Evolutionary conservation across 2,888 invertebrate species (phyloP), one percentile per base, ranked within the genome.

Genomic region (Empis stercorea): DNA sequence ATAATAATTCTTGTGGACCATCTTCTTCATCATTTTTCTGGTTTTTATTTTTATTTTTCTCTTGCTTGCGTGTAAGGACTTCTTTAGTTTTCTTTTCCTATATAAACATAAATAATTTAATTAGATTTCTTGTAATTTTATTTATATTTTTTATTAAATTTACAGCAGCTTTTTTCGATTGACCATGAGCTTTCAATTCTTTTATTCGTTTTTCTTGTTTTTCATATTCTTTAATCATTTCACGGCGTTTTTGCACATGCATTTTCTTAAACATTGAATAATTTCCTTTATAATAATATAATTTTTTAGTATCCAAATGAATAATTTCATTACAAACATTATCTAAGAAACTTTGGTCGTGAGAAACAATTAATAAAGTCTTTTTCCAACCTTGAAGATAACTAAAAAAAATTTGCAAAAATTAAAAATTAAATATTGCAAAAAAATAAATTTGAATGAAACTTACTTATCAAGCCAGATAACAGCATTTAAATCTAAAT

Each of bases 281-380:
- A 69, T 96, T 96, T 52, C 99, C 99, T 71, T 93, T 91, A 68
- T 99, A 99, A 66, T 99, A 97, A 64, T 81, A 85, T 45, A 99
- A 71, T 65, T 96, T 96, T 60, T 89, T 87, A 57, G 83, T 84
- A 66, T 99, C 96, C 56, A 99, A 73, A 65, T 99, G 99, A 52
- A 99, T 88, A 54, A 99, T 88, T 73, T 99, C 99, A 48, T 97
- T 96, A 69, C 99, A 99, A 4, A 99, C 96, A 63, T 97, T 99
- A 68, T 99, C 97, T 59, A 99, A 80, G 74, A 99, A 99, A 55
- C 94, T 94, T 73, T 99, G 99, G 76, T 99, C 99, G 81, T 99
- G 99, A 60, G 97, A 99, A 11, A 99, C 99, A 49, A 99, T 87
- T 30, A 99, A 72, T 4, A 99, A 72, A 0, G 99, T 99, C 65